Evolutionary conservation across 2,797 vertebrate genomes (phyloP), one percentile per base, ranked within the genome.

Genomic region (Artibeus lituratus): DNA sequence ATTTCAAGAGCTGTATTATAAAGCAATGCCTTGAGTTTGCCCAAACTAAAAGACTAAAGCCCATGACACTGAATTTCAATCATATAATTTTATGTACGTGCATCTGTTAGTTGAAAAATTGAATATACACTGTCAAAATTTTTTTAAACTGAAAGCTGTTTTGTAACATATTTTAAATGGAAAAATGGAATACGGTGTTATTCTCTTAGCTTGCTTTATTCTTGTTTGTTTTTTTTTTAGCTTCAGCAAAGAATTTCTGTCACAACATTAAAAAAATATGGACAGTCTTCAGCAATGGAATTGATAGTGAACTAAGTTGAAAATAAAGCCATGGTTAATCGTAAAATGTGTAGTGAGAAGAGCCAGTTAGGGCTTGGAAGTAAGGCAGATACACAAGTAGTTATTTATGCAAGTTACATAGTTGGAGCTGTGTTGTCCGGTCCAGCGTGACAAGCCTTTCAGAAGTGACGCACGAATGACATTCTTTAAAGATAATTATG

Each of bases 91-190:
- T 97, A 98, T 97, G 97, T 97, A 97, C 19, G 24, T 96, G 72
- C 97, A 98, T 98, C 97, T 98, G 97, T 98, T 98, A 96, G 97
- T 97, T 97, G 97, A 97, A 98, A 96, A 98, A 96, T 97, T 97
- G 95, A 97, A 97, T 96, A 97, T 97, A 98, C 97, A 98, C 97
- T 98, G 97, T 98, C 97, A 98, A 97, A 97, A 95, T 67, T 92
- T 97, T 97, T 97, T 97, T 78, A 77, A 97, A 98, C 96, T 95
- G 96, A 97, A 98, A 98, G 97, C 97, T 97, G 97, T 98, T 98
- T 98, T 96, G 93, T 92, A 98, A 98, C 97, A 97, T 97, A 97
- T 97, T 98, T 97, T 97, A 97, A 97, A 95, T 93, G 93, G 91
- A 97, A 96, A 97, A 97, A 91, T 94, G 94, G 93, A 97, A 96